Evolutionary conservation across 2,888 invertebrate genomes (phyloP).

Genomic region (Trisateles emortualis): DNA sequence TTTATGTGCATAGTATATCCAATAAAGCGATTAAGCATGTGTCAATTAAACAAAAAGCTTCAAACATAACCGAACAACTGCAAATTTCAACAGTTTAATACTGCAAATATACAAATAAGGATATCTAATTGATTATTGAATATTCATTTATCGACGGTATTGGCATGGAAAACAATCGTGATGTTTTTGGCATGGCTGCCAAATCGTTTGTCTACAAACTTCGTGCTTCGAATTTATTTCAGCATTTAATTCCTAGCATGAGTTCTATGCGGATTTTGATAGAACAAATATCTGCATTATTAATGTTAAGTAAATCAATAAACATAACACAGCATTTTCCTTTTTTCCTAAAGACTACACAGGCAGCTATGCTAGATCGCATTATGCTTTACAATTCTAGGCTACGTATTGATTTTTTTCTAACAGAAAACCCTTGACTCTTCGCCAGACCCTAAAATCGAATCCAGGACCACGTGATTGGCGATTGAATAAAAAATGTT

Average conservation of each 20-base stretch:
- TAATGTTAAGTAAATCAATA: no score
- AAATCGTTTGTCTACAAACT: conserved; percentile 47
- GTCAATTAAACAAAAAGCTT: not conserved
- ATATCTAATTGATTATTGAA: conserved; percentile 34
- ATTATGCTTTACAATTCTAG: no score
- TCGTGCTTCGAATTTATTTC: conserved; percentile 40
- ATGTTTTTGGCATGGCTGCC: conserved; percentile 46
- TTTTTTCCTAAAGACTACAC: no score
- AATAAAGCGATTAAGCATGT: no score
- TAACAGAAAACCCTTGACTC: no score
- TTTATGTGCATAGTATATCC: no score
- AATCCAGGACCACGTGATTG: no score
- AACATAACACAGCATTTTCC: no score
- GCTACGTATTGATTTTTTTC: no score
- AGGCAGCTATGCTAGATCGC: no score
- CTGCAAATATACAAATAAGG: conserved; percentile 12
- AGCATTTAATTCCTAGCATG: conserved; percentile 32
- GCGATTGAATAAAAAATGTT: no score
- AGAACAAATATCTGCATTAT: not conserved
- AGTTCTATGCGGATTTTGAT: conserved; percentile 17
- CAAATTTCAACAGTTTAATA: not conserved
- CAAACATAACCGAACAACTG: not conserved
- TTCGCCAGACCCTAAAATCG: no score
- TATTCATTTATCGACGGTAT: conserved; percentile 37
- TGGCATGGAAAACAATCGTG: conserved; percentile 41